A percentile compares a stretch with the other conserved stretches of the same genome.
These are phyloP conservation scores for Chanos chanos DNA, from an alignment of 2,797 vertebrate genomes.

Conservation along the genomic window DNA sequence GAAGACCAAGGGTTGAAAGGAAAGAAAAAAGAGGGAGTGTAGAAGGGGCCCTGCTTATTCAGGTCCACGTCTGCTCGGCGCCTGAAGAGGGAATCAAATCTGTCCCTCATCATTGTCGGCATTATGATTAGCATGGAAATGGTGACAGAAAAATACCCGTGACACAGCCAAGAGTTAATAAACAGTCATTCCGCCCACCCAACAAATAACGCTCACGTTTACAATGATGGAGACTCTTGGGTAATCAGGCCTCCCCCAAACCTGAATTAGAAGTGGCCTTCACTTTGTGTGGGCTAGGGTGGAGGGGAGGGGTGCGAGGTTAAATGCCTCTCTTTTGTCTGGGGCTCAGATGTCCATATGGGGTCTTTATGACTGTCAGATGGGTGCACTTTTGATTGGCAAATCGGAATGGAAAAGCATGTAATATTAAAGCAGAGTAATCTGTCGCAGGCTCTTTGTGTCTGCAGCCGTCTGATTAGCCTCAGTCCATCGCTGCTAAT, in stretches of 20 bases:
- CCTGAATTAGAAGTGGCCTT: slow-evolving; percentile 48
- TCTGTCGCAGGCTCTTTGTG: neutral
- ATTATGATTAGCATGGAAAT: slow-evolving; percentile 34
- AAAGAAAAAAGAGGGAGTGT: slow-evolving; percentile 24
- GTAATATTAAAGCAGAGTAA: slow-evolving; percentile 12
- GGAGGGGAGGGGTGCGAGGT: neutral
- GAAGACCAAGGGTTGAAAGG: slow-evolving; percentile 19
- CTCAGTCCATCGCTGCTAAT: no score
- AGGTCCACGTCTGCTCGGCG: slow-evolving; percentile 40
- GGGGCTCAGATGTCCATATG: slow-evolving; percentile 47
- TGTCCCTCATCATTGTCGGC: slow-evolving; percentile 21
- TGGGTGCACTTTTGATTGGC: slow-evolving; percentile 18
- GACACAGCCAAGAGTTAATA: slow-evolving; percentile 41
- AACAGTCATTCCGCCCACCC: slow-evolving; percentile 24
- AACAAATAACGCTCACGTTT: slow-evolving; percentile 44
- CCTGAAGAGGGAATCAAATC: slow-evolving; percentile 30
- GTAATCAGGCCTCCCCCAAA: slow-evolving; percentile 40
- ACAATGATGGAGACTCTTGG: slow-evolving; percentile 31
- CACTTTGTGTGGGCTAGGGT: slow-evolving; percentile 16
- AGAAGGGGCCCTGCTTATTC: slow-evolving; percentile 59
- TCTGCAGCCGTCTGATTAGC: no score
- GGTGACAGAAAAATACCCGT: slow-evolving; percentile 25
- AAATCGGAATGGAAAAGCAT: neutral
- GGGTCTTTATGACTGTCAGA: slow-evolving; percentile 45
- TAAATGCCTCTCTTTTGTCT: slow-evolving; percentile 33